phyloP scores from a whole-genome alignment of 2,113 vertebrate genomes.

The Conger conger region DNA sequence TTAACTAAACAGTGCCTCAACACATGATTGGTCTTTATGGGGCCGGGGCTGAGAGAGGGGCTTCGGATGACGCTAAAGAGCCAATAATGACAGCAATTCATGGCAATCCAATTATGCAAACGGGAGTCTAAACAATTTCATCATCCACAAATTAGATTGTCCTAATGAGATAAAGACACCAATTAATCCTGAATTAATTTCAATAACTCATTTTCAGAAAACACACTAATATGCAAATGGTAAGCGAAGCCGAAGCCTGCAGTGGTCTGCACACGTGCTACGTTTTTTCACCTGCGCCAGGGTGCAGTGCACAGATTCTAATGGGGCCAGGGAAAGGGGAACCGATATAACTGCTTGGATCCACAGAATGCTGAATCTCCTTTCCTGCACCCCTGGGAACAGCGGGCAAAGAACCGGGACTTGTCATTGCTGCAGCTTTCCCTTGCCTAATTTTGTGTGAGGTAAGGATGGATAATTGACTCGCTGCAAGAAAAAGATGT shows the following conservation, averaged over 20 bases:
- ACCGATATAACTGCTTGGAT: neutral
- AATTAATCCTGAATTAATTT: constrained; percentile 99
- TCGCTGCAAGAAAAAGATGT: neutral
- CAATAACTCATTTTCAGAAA: constrained; percentile 91
- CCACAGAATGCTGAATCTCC: neutral
- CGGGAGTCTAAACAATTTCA: constrained; percentile 96
- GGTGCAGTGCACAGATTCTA: constrained; percentile 61
- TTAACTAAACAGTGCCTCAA: constrained; percentile 78
- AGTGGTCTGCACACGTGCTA: constrained; percentile 83
- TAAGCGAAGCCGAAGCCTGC: constrained; percentile 90
- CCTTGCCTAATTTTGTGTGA: neutral
- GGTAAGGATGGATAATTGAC: neutral
- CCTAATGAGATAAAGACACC: constrained; percentile 99
- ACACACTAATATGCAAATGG: constrained; percentile 95
- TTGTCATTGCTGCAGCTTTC: neutral
- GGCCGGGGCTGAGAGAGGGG: constrained; percentile 90
- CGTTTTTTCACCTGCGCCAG: constrained; percentile 74
- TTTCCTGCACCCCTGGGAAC: neutral
- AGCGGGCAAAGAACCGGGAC: neutral
- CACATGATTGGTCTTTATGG: constrained; percentile 96
- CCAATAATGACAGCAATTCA: constrained; percentile 99
- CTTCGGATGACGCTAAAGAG: constrained; percentile 94
- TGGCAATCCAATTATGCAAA: constrained; percentile 99
- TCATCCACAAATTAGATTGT: constrained; percentile 99
- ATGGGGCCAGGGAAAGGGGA: constrained; percentile 9